A percentile compares a stretch with the other conserved stretches of the same genome.
These are phyloP conservation scores for Volucella inanis DNA, from an alignment of 2,888 invertebrate genomes.

Conservation along the genomic window DNA sequence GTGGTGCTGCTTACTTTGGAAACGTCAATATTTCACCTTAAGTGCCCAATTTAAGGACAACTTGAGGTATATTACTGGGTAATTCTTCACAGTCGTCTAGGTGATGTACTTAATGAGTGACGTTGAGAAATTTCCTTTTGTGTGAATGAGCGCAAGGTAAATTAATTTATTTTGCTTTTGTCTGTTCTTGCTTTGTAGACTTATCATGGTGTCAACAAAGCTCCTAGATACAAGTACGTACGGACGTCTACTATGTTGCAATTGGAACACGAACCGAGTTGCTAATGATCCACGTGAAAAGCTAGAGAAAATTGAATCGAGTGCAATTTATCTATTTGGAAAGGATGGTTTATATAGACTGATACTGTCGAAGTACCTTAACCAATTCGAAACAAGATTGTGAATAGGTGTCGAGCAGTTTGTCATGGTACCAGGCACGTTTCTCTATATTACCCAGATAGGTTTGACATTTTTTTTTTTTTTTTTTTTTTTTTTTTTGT, in stretches of 20 bases:
- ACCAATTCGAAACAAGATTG: no score
- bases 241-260: no score
- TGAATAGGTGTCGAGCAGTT: no score
- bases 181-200: slow-evolving; percentile 24
- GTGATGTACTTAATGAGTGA: slow-evolving; percentile 75
- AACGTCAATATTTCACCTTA: slow-evolving; percentile 72
- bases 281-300: slow-evolving; percentile 68
- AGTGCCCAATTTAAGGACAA: slow-evolving; percentile 73
- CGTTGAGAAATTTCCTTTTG: slow-evolving; percentile 71
- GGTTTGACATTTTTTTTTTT: slow-evolving; percentile 31
- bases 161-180: slow-evolving; percentile 65
- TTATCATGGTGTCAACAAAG: slow-evolving; percentile 59
- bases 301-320: slow-evolving; percentile 61
- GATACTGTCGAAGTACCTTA: not conserved
- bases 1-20: slow-evolving; percentile 34
- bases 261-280: slow-evolving; percentile 37
- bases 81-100: slow-evolving; percentile 72
- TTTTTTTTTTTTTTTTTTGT: slow-evolving; percentile 25
- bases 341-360: not conserved
- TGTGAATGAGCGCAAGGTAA: slow-evolving; percentile 58
- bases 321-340: slow-evolving; percentile 63
- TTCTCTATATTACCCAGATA: slow-evolving; percentile 21
- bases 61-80: slow-evolving; percentile 67
- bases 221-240: not conserved
- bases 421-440: slow-evolving; percentile 7